Conservation (phyloP, 1,140 invertebrate species). For the Papilio polyxenes region DNA sequence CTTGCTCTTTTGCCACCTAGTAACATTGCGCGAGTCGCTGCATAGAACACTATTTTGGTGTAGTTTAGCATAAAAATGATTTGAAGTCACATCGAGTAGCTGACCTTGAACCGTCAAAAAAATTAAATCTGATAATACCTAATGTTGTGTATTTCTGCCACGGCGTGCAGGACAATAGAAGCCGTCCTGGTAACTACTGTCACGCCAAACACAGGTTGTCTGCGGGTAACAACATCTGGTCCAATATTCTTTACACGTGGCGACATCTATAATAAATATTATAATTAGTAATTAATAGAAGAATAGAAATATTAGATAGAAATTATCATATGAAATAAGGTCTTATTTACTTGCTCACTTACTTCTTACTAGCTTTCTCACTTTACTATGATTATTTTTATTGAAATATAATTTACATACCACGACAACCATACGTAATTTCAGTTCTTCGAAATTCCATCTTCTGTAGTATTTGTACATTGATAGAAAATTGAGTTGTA, state of each 20-base stretch:
- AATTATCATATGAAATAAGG: too few species aligned
- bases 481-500: slow-evolving; percentile 43
- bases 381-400: not conserved
- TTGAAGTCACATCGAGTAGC: too few species aligned
- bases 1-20: too few species aligned
- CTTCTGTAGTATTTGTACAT: slow-evolving; percentile 60
- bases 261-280: slow-evolving; percentile 35
- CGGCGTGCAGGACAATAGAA: slow-evolving; percentile 49
- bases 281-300: too few species aligned
- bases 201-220: slow-evolving; percentile 40
- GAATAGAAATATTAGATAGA: too few species aligned
- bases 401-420: slow-evolving; percentile 47
- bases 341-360: too few species aligned
- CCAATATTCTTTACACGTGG: slow-evolving; percentile 48
- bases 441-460: slow-evolving; percentile 56
- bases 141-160: slow-evolving; percentile 62
- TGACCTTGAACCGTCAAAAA: not conserved
- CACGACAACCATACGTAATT: slow-evolving; percentile 53
- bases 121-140: slow-evolving; percentile 45
- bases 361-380: too few species aligned
- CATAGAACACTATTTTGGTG: too few species aligned
- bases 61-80: too few species aligned
- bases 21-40: too few species aligned
- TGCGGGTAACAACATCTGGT: slow-evolving; percentile 45
- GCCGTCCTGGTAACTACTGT: slow-evolving; percentile 49